phyloP scores from a whole-genome alignment of 2,888 invertebrate genomes.

The Brenthis daphne region DNA sequence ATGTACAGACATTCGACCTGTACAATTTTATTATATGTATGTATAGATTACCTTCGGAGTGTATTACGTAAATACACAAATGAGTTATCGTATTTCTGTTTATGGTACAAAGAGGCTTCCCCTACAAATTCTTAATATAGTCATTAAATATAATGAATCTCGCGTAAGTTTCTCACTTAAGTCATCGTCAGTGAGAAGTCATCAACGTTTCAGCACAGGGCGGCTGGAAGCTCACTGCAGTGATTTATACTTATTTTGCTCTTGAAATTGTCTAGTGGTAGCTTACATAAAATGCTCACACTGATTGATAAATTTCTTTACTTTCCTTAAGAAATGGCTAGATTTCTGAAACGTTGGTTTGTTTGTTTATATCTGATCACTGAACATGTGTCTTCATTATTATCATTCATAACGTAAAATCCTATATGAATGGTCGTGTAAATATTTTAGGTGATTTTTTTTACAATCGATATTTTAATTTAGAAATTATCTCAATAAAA shows the following conservation, averaged over 20 bases:
- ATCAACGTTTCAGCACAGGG: constrained; percentile 73
- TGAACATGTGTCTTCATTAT: too few relatives aligned
- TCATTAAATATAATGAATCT: constrained; percentile 10
- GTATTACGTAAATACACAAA: too few relatives aligned
- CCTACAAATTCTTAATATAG: not conserved
- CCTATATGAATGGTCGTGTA: too few relatives aligned
- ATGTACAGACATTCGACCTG: too few relatives aligned
- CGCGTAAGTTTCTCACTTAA: constrained; percentile 26
- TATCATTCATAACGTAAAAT: too few relatives aligned
- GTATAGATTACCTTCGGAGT: too few relatives aligned
- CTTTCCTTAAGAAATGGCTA: constrained; percentile 21
- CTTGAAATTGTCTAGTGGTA: constrained; percentile 66
- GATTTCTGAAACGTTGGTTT: constrained; percentile 6
- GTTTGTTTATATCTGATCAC: not conserved
- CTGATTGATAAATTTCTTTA: constrained; percentile 42
- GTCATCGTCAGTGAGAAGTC: constrained; percentile 43
- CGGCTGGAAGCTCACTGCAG: constrained; percentile 58
- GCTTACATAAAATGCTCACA: constrained; percentile 44
- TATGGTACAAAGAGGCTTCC: not conserved
- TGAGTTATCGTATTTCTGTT: too few relatives aligned
- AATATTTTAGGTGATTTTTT: too few relatives aligned
- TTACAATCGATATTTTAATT: too few relatives aligned
- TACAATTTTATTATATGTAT: too few relatives aligned
- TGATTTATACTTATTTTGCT: constrained; percentile 71
- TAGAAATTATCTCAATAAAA: too few relatives aligned